Base-by-base conservation (phyloP, 1,140 invertebrate species). In the Arctopsyche grandis region DNA sequence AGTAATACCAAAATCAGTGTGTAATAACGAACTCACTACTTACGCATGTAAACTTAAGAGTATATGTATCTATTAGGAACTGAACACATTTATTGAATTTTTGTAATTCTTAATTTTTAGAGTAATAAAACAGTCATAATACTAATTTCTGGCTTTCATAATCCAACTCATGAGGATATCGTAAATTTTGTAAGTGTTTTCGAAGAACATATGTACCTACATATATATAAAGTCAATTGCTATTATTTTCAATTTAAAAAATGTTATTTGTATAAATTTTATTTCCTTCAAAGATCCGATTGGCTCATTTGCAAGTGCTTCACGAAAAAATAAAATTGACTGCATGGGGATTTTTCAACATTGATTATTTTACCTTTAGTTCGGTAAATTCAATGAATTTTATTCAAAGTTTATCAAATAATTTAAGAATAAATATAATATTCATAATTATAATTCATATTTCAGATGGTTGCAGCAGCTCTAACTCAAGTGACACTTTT, bases 251-350 rank as follows among this genome's bases (percentile, higher is more conserved):
- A 38, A 7, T 38, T 38, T 4, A 38, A 38, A 38, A 38, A 38
- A 1, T 38, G 7, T 7, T 38, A 38, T 38, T 1, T 38, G 7
- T 38, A 38, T 38, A 38, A 4, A 10, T 69, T 29, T 69, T 7
- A 38, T 69, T 69, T 69, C 29, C n/a, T n/a, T n/a, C n/a, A n/a
- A n/a, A 69, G 66, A 1, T 69, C 1, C 22, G 26, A 69, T n/a
- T 69, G 1, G 16, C 66, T n/a, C 16, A 69, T 29, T 69, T 69
- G 29, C 66, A 69, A 69, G 9, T 5, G 9, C 24, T 69, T 10
- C 66, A 69, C 16, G 5, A 69, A 43, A 69, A 29, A 69, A 10
- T 69, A 0, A 38, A 29, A 69, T 22, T 69, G 0, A 69, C 66
- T 1, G 29, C 22, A 9, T 10, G 0, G 9, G 66, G 66, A 69